These are phyloP conservation scores for Ifrita kowaldi DNA, from an alignment of 2,113 vertebrate genomes.

Conservation along the genomic window DNA sequence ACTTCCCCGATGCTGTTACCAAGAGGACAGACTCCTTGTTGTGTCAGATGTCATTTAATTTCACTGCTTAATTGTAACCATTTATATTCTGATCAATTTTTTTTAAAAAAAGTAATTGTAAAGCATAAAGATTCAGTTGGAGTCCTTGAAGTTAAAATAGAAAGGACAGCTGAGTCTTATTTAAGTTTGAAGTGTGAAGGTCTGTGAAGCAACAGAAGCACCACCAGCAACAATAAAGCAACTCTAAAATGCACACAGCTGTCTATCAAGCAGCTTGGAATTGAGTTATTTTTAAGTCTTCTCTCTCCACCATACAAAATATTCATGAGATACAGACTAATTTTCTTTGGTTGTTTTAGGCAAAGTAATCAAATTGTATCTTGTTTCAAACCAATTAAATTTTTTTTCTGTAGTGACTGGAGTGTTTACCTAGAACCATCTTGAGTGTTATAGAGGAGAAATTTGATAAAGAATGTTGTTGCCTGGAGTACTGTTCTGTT, in stretches of 20 bases:
- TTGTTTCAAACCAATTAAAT: background rate
- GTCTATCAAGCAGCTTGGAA: background rate
- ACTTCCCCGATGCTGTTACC: background rate
- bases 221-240: background rate
- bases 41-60: background rate
- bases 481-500: background rate
- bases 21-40: background rate
- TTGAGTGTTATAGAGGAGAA: background rate
- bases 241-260: background rate
- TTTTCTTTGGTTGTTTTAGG: background rate
- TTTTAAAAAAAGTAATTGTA: background rate
- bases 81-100: background rate
- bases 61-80: background rate
- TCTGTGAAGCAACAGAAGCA: background rate
- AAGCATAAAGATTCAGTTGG: background rate
- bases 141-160: background rate
- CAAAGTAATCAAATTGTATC: background rate
- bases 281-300: background rate
- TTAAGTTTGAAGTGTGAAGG: background rate
- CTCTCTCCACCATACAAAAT: background rate
- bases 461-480: background rate
- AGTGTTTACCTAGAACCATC: background rate
- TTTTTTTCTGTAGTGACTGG: background rate
- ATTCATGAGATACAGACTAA: background rate
- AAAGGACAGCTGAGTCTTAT: background rate